Evolutionary conservation across 1,140 invertebrate species (phyloP).

Genomic region (Penaeus chinensis): DNA sequence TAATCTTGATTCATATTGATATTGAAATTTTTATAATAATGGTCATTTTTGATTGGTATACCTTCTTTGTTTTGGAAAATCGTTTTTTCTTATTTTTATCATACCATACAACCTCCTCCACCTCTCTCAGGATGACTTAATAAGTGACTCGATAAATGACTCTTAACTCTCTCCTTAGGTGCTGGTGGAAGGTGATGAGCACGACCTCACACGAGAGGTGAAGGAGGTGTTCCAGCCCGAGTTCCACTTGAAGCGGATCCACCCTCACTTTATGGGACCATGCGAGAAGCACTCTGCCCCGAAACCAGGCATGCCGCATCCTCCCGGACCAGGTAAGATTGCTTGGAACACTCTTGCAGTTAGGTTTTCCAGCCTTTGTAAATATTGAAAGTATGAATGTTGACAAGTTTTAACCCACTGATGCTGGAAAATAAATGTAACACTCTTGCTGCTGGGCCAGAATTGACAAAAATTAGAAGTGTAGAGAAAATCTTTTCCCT

Average conservation of each 20-base stretch:
- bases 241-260: constrained; percentile 63
- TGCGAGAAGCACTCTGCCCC: constrained; percentile 36
- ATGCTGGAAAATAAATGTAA: too few species aligned
- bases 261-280: constrained; percentile 55
- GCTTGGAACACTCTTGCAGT: not conserved
- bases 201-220: constrained; percentile 60
- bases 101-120: not conserved
- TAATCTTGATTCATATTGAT: too few species aligned
- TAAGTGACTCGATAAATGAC: too few species aligned
- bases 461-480: too few species aligned
- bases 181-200: constrained; percentile 45
- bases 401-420: not conserved
- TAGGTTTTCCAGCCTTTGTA: too few species aligned
- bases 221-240: constrained; percentile 64
- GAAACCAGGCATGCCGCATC: not conserved
- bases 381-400: not conserved
- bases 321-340: constrained; percentile 19
- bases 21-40: too few species aligned
- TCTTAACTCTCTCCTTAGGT: constrained; percentile 30
- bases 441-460: too few species aligned
- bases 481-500: too few species aligned
- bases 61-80: not conserved
- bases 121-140: not conserved
- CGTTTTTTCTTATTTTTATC: not conserved
- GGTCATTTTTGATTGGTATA: too few species aligned